phyloP scores from a whole-genome alignment of 2,888 invertebrate species.

The Himalopsyche tibetana region DNA sequence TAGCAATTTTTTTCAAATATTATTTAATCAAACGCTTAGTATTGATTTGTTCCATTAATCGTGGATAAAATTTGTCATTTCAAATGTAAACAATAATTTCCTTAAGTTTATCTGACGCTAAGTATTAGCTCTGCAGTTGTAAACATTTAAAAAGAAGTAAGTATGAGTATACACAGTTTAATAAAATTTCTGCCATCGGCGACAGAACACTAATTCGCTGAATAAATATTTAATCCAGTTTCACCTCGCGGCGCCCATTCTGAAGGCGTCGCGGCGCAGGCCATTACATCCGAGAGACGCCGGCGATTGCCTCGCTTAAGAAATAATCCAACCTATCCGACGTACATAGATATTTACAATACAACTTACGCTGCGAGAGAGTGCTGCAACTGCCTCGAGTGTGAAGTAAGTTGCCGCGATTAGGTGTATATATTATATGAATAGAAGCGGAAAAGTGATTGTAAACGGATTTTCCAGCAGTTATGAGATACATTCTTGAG shows the following conservation, averaged over 20 bases:
- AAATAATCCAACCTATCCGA: constrained; percentile 17
- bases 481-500: neutral
- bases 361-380: constrained; percentile 9
- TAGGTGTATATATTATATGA: neutral
- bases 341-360: constrained; percentile 19
- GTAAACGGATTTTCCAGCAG: neutral
- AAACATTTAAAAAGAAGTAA: too few relatives aligned
- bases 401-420: constrained; percentile 8
- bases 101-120: too few relatives aligned
- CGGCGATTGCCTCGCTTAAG: constrained; percentile 22
- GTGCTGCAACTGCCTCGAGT: constrained; percentile 20
- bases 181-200: constrained; percentile 29
- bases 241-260: constrained; percentile 12
- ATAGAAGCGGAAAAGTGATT: neutral
- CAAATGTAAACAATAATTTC: too few relatives aligned
- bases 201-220: neutral
- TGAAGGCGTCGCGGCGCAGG: constrained; percentile 30
- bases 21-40: too few relatives aligned
- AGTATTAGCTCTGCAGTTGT: too few relatives aligned
- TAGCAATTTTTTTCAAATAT: too few relatives aligned
- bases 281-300: constrained; percentile 29
- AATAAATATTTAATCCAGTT: constrained; percentile 31
- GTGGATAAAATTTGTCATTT: too few relatives aligned
- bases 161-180: neutral
- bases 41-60: too few relatives aligned